phyloP scores from a whole-genome alignment of 2,113 vertebrate genomes.

The Scopus umbretta region DNA sequence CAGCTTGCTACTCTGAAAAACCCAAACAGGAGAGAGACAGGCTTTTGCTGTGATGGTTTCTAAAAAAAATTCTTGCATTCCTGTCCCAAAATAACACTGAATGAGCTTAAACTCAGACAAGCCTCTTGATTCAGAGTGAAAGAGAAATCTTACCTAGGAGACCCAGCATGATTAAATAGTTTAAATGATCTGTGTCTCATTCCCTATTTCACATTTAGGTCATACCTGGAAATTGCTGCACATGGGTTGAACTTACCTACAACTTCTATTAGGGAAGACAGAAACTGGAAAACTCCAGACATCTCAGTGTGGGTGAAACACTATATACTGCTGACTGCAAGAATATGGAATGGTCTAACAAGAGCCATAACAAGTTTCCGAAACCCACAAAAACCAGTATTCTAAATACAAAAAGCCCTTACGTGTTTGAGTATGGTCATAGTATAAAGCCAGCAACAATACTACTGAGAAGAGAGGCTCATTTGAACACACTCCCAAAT shows the following conservation, averaged over 20 bases:
- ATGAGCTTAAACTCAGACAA: not conserved
- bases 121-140: not conserved
- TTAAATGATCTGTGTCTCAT: not conserved
- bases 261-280: not conserved
- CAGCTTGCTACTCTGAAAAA: not conserved
- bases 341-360: slow-evolving; percentile 25
- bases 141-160: slow-evolving; percentile 19
- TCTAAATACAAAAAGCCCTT: slow-evolving; percentile 39
- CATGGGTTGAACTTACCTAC: not conserved
- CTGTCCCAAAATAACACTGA: not conserved
- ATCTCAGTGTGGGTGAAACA: not conserved
- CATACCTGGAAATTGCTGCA: not conserved
- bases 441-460: not conserved
- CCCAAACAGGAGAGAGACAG: not conserved
- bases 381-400: slow-evolving; percentile 5
- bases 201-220: not conserved
- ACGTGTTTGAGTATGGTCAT: not conserved
- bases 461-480: not conserved
- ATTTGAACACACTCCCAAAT: not conserved
- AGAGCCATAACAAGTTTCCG: not conserved
- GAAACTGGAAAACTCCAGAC: not conserved
- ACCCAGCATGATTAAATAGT: slow-evolving; percentile 1
- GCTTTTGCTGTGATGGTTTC: not conserved
- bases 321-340: not conserved
- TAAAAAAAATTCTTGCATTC: not conserved